Conservation (phyloP, 53 echinoderm and acorn worm genomes). For the Apostichopus leukothele region DNA sequence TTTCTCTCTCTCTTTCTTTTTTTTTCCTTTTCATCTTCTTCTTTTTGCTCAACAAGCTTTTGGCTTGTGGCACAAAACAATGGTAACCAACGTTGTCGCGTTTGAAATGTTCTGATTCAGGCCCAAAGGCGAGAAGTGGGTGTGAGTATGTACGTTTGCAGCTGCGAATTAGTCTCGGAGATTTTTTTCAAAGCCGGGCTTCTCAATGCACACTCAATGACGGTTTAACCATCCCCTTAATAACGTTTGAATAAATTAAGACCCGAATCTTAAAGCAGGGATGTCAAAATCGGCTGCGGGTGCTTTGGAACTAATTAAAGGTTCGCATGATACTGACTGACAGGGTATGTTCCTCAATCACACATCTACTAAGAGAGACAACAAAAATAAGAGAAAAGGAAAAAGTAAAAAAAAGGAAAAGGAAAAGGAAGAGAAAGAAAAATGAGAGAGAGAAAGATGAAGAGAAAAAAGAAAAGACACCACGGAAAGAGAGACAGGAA, state of each 20-base stretch:
- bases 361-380: neutral
- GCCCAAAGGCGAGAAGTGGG: constrained; percentile 42
- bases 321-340: constrained; percentile 21
- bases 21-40: too few relatives aligned
- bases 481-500: neutral
- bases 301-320: constrained; percentile 42
- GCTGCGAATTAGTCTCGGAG: constrained; percentile 2
- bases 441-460: neutral
- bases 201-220: constrained; percentile 34
- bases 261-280: constrained; percentile 27
- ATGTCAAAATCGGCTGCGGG: constrained; percentile 36
- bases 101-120: constrained; percentile 38
- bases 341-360: constrained; percentile 9
- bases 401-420: neutral
- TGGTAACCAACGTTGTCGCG: constrained; percentile 13
- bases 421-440: neutral
- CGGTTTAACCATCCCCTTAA: constrained; percentile 38
- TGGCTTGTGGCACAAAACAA: constrained; percentile 43
- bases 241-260: constrained; percentile 47
- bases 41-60: constrained; percentile 23
- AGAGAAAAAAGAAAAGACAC: neutral
- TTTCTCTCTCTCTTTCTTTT: too few relatives aligned
- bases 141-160: constrained; percentile 29
- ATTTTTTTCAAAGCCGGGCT: constrained; percentile 12
- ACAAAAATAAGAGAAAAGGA: neutral